Percentiles rank a stretch among this genome's conserved stretches.
phyloP scores from a whole-genome alignment of 2,888 invertebrate genomes.

The Cerastis rubricosa region DNA sequence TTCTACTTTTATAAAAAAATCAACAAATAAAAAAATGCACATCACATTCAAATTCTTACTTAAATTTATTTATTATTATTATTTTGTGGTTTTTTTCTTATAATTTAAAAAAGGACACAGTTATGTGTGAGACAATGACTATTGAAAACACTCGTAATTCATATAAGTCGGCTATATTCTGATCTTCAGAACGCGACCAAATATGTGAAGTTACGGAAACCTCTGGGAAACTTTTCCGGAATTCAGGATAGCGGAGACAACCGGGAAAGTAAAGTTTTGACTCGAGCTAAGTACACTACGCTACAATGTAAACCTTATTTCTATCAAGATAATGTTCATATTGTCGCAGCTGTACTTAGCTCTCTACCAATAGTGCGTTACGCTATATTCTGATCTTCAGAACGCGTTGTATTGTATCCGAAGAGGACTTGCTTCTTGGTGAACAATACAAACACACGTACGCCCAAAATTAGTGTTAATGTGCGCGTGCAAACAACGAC shows the following conservation, averaged over 20 bases:
- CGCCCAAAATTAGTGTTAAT: background rate
- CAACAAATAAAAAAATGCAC: too few relatives aligned
- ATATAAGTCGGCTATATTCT: background rate
- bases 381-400: constrained; percentile 15
- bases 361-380: background rate
- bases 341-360: background rate
- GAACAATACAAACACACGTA: background rate
- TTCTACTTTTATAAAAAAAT: background rate
- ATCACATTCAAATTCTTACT: background rate
- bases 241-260: too few relatives aligned
- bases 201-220: background rate
- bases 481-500: background rate
- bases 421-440: background rate
- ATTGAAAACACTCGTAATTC: background rate
- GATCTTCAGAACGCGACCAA: background rate
- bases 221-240: too few relatives aligned
- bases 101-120: background rate
- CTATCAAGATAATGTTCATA: background rate
- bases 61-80: background rate
- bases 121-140: background rate
- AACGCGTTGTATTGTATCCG: background rate
- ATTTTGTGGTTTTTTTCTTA: too few relatives aligned
- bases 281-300: background rate
- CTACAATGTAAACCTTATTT: background rate
- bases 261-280: too few relatives aligned